Conservation (phyloP, 2,797 vertebrate genomes). For the Tadarida brasiliensis region DNA sequence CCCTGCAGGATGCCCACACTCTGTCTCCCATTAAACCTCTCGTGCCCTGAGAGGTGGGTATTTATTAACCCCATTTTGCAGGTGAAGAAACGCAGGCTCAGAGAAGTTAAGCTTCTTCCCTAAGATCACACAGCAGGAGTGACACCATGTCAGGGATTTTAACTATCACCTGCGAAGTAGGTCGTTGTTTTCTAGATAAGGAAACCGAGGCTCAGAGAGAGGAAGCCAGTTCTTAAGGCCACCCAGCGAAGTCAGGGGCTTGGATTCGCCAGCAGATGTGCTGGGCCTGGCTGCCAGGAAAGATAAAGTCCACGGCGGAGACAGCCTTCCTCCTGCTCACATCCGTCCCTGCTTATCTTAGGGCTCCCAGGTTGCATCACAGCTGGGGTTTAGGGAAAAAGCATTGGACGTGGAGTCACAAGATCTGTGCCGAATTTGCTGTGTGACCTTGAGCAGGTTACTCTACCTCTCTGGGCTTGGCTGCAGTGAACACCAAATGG, state of each 20-base stretch:
- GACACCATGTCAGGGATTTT: background rate
- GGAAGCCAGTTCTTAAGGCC: background rate
- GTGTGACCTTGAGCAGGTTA: background rate
- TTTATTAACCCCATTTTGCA: background rate
- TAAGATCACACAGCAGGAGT: background rate
- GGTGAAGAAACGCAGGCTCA: background rate
- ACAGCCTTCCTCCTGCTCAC: background rate
- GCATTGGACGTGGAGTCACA: background rate
- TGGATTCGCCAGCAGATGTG: background rate
- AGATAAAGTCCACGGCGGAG: background rate
- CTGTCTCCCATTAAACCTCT: too few species aligned
- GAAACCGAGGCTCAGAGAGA: background rate
- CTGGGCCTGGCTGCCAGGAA: background rate
- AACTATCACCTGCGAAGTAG: too few species aligned
- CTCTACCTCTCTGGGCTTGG: conserved; percentile 38
- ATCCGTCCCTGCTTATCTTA: fast-evolving
- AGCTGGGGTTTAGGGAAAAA: background rate
- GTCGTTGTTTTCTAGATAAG: background rate
- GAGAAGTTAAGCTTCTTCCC: background rate
- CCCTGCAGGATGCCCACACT: fast-evolving
- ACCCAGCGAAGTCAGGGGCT: background rate
- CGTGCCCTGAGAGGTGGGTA: background rate
- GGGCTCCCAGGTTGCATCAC: background rate
- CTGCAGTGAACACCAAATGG: background rate
- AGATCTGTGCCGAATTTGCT: background rate